Evolutionary conservation across 2,113 vertebrate species (phyloP).

Genomic region (Crotalus tigris): DNA sequence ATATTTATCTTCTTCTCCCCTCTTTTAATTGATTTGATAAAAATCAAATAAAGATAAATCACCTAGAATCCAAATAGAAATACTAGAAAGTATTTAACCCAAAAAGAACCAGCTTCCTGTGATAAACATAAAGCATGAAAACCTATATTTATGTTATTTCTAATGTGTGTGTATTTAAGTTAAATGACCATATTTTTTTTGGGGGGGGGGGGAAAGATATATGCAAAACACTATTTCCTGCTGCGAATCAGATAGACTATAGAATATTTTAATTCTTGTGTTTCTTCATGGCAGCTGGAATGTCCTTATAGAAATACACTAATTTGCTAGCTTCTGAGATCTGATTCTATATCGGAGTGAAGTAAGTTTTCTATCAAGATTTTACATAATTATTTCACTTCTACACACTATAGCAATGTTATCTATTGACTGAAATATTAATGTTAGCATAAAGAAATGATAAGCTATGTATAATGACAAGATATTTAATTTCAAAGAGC

Average conservation of each 20-base stretch:
- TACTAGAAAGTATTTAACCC: conserved; percentile 12
- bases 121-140: background rate
- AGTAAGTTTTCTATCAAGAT: background rate
- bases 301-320: background rate
- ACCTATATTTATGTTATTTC: background rate
- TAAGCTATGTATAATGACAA: background rate
- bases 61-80: conserved; percentile 23
- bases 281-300: background rate
- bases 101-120: background rate
- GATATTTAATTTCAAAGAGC: background rate
- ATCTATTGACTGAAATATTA: background rate
- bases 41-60: conserved; percentile 37
- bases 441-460: background rate
- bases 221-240: background rate
- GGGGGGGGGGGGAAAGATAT: background rate
- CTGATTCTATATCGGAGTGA: background rate
- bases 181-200: background rate
- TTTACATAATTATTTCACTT: background rate
- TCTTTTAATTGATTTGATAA: conserved; percentile 42
- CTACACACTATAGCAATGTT: no score
- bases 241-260: background rate
- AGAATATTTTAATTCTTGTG: background rate
- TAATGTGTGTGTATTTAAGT: background rate
- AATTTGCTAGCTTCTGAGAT: background rate
- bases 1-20: conserved; percentile 10